Evolutionary conservation across 1,140 invertebrate genomes (phyloP).

Genomic region (Ceratitis capitata): DNA sequence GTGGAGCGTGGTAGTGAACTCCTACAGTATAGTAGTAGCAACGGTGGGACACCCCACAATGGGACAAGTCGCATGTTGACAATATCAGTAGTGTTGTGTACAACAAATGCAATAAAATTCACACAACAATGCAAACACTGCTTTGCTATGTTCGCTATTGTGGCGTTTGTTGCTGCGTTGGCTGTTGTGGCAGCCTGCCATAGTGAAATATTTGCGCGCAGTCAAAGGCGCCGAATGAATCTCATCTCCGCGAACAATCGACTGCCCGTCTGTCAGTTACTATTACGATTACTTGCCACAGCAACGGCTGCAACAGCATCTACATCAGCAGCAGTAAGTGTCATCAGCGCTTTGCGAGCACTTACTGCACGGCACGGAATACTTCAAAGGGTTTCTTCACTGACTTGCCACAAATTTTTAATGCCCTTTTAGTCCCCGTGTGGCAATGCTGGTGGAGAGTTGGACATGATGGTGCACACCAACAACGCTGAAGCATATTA

Average conservation of each 20-base stretch:
- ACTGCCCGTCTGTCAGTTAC: background rate
- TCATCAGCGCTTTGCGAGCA: background rate
- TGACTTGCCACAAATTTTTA: slow-evolving; percentile 24
- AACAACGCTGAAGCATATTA: no score
- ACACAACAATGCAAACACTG: background rate
- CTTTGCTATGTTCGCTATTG: background rate
- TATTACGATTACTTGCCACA: slow-evolving; percentile 10
- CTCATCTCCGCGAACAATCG: slow-evolving; percentile 5
- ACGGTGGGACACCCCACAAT: slow-evolving; percentile 5
- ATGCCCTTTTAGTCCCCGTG: slow-evolving; percentile 8
- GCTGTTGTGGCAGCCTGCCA: background rate
- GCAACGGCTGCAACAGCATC: no score
- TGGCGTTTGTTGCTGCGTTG: background rate
- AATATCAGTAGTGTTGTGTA: background rate
- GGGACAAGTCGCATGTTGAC: slow-evolving; percentile 19
- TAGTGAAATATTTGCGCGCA: slow-evolving; percentile 31
- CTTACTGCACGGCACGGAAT: background rate
- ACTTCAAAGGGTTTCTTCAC: slow-evolving; percentile 18
- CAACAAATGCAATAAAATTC: background rate
- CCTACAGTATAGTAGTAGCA: background rate
- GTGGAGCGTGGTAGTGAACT: no score
- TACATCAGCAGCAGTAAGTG: no score
- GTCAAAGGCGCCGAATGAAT: slow-evolving; percentile 24
- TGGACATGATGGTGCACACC: no score
- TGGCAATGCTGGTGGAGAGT: background rate